Evolutionary conservation across 1,140 invertebrate genomes (phyloP), one percentile per base, ranked within the genome.

Genomic region (Micrasema minimum): DNA sequence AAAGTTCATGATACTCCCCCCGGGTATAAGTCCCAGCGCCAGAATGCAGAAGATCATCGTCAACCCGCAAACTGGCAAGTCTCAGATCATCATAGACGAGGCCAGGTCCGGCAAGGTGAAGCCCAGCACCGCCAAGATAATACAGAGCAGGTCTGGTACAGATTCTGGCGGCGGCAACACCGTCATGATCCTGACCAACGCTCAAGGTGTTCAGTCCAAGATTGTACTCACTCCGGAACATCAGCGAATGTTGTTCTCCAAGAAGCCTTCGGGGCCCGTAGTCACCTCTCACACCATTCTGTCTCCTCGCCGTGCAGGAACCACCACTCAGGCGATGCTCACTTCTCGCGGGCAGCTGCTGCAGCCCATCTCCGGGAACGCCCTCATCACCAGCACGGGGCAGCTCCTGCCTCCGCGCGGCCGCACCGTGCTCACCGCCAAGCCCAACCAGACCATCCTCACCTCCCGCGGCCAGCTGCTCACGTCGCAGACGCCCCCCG

Each of bases 1-100:
- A 23, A 90, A 90, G 72, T 90, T 87, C 73, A 87, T 90, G 3
- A 86, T 90, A 41, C 82, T 91, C 23, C 86, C 88, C 6, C 83
- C 87, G 3, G 76, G 81, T 1, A 82, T 81, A 20, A 11, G 53
- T 20, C 77, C 77, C 69, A 76, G 77, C 45, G 10, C 57, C 10
- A 37, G 76, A 74, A 72, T 74, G 31, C 82, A 83, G 73, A 84
- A 84, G 76, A 83, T 85, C 66, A 79, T 84, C 0, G 81, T 83
- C 10, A 82, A 83, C 70, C 81, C 82, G 10, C 81, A 82, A 76
- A 82, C 79, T 9, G 66, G 66, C 50, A 80, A 83, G 78, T 77
- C 80, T 53, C 79, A 86, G 76, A 78, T 85, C 51, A 75, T 81
- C 31, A 72, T 80, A 9, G 75, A 78, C 4, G 79, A 83, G 76